Percentiles rank a stretch among this genome's conserved stretches.
Conservation (phyloP, 1,140 invertebrate genomes). For the Vanessa atalanta region DNA sequence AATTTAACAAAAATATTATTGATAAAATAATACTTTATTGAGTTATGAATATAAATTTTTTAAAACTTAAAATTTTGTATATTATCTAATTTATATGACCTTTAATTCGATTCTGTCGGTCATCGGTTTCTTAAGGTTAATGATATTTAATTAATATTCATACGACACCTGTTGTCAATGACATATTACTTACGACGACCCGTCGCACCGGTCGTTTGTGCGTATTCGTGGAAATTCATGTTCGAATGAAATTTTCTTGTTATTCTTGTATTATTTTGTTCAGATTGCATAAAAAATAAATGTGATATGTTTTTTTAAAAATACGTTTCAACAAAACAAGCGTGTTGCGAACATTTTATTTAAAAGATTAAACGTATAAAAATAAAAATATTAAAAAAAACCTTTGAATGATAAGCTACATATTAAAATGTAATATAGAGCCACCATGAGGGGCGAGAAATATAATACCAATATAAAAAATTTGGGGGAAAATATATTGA, state of each 20-base stretch:
- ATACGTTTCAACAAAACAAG: too few species aligned
- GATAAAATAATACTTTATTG: not conserved
- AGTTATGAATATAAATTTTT: not conserved
- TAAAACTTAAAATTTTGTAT: not conserved
- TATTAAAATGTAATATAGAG: too few species aligned
- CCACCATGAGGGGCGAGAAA: too few species aligned
- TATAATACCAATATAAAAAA: too few species aligned
- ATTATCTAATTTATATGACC: constrained; percentile 22
- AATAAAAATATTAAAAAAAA: too few species aligned
- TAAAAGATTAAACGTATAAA: too few species aligned
- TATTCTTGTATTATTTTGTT: too few species aligned
- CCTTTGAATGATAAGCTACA: too few species aligned
- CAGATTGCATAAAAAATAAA: too few species aligned
- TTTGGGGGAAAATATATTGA: too few species aligned
- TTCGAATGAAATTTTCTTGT: not conserved
- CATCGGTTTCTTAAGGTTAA: constrained; percentile 29
- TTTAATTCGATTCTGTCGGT: constrained; percentile 25
- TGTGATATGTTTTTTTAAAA: too few species aligned
- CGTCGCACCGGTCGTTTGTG: constrained; percentile 2
- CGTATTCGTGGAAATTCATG: constrained; percentile 2
- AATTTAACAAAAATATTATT: not conserved
- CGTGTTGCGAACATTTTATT: too few species aligned
- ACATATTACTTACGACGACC: constrained; percentile 20
- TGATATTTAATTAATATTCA: constrained; percentile 29
- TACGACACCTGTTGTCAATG: constrained; percentile 23